Conservation (phyloP, 2,888 invertebrate species). For the Andrena flavipes region DNA sequence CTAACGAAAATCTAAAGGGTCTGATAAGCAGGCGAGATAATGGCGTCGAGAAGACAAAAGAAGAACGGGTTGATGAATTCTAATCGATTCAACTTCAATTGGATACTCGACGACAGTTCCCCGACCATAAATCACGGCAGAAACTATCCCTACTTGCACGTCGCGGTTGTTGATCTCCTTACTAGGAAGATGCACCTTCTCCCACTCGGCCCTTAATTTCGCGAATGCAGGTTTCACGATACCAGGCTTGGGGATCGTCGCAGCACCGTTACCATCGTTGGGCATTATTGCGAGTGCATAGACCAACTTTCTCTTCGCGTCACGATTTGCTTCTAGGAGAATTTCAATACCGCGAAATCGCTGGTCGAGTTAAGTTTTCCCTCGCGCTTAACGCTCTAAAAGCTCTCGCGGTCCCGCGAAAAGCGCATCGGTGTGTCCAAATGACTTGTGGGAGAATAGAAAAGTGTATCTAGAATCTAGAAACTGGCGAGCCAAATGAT, state of each 20-base stretch:
- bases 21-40: too few species aligned
- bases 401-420: not conserved
- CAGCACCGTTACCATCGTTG: slow-evolving; percentile 40
- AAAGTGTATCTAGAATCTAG: not conserved
- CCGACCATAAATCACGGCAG: too few species aligned
- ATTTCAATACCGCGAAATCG: slow-evolving; percentile 31
- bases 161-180: too few species aligned
- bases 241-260: slow-evolving; percentile 41
- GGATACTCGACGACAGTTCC: too few species aligned
- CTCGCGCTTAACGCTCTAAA: not conserved
- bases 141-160: too few species aligned
- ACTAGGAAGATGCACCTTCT: too few species aligned
- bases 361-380: slow-evolving; percentile 14
- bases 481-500: slow-evolving; percentile 4
- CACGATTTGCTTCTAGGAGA: slow-evolving; percentile 25
- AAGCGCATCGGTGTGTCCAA: not conserved
- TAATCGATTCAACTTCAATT: too few species aligned
- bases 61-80: too few species aligned
- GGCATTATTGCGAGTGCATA: slow-evolving; percentile 12
- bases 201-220: not conserved
- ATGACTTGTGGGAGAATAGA: too few species aligned
- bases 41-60: too few species aligned
- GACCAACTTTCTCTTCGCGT: slow-evolving; percentile 54
- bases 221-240: not conserved
- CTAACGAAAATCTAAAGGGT: too few species aligned